Conservation (phyloP, 2,797 vertebrate genomes). For the Macroramphosus scolopax region DNA sequence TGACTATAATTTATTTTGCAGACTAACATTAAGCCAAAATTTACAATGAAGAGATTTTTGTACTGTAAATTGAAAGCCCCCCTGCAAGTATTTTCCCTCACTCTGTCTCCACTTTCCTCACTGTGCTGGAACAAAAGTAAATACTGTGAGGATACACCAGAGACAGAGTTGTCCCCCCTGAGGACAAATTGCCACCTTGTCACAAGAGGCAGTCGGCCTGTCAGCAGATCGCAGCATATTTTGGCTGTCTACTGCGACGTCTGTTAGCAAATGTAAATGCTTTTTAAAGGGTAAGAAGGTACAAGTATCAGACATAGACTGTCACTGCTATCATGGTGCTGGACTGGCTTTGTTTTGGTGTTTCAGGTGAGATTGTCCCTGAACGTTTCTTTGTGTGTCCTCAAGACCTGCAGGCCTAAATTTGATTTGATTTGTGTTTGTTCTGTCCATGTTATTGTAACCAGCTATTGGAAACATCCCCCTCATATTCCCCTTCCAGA, state of each 20-base stretch:
- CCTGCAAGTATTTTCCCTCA: background rate
- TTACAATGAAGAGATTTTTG: background rate
- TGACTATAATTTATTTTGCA: too few species aligned
- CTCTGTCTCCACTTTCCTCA: slow-evolving; percentile 2
- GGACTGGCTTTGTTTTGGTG: slow-evolving; percentile 11
- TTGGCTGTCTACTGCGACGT: slow-evolving; percentile 21
- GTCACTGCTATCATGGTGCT: background rate
- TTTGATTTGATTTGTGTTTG: slow-evolving; percentile 16
- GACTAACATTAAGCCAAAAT: background rate
- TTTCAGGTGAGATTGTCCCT: too few species aligned
- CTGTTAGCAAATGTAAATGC: slow-evolving; percentile 39
- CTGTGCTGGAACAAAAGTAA: slow-evolving; percentile 42
- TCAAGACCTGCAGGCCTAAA: too few species aligned
- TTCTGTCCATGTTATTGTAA: slow-evolving; percentile 31
- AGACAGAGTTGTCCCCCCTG: slow-evolving; percentile 32
- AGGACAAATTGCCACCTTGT: slow-evolving; percentile 55
- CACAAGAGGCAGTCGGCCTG: slow-evolving; percentile 39
- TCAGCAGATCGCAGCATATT: slow-evolving; percentile 48
- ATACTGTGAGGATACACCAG: slow-evolving; percentile 26
- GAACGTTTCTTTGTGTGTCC: too few species aligned
- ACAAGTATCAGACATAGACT: slow-evolving; percentile 14
- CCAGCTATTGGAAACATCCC: slow-evolving; percentile 28
- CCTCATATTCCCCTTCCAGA: slow-evolving; percentile 13
- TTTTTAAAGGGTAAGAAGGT: slow-evolving; percentile 22
- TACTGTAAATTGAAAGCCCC: background rate